Base-by-base conservation (phyloP, 2,888 invertebrate genomes). In the Tetheella fluctuosa region DNA sequence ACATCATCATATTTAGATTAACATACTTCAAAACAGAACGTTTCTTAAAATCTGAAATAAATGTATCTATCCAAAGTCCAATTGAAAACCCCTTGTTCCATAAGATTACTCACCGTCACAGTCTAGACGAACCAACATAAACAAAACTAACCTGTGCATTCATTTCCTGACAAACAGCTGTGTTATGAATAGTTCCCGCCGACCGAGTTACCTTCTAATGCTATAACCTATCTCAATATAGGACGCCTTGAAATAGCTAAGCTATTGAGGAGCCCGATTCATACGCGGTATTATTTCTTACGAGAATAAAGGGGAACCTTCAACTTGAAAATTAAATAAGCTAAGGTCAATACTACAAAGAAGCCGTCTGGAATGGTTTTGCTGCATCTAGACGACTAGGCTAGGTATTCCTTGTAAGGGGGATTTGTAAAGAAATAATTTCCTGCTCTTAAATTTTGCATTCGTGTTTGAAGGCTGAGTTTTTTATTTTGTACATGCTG, bases 141-240 rank as follows among this genome's bases (percentile, higher is more conserved):
- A 62, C 53, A 59, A 59, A 77, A 73, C 72, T 71, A 80, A 83
- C 84, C 83, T 84, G 84, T 73, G 70, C 72, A 75, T 74, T 77
- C 52, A 70, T 62, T 58, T 58, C 64, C 62, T 70, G 62, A 67
- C 64, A 64, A 78, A 79, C 90, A 91, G 88, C 89, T 91, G 90
- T 88, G 86, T 78, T 80, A 64, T 88, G 81, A 88, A 91, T 85
- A 81, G 83, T 68, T 64, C 65, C 67, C 57, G 65, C 60, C 69
- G 80, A 72, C 76, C 78, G 77, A 79, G 71, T 84, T 80, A 85
- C 81, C 81, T 73, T 83, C 78, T 74, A 80, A 83, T 79, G 80
- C 81, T 85, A 81, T 86, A 89, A 90, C 90, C 91, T 91, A 91
- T 90, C 90, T 89, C 90, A 90, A 90, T 89, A 74, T 81, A 86